Evolutionary conservation across 2,797 vertebrate genomes (phyloP), one percentile per base, ranked within the genome.

Genomic region (Acestrorhynchus altus): DNA sequence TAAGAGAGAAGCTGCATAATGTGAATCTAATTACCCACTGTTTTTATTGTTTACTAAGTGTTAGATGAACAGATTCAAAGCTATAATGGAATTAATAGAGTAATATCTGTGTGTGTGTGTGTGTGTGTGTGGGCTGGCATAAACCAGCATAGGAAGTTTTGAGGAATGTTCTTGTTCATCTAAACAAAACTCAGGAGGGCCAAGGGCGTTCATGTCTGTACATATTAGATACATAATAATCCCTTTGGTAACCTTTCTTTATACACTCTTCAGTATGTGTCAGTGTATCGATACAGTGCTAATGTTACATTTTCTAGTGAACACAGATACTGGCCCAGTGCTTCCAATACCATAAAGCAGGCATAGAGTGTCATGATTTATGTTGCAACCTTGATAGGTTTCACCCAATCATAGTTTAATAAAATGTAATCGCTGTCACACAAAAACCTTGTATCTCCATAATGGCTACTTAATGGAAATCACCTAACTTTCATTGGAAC

Each of bases 1-100:
- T 31, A 57, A 6, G 80, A 84, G 72, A 72, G 57, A 68, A 66
- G n/a, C 52, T 44, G 51, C 67, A 61, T 67, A 82, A 74, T 65
- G 64, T 52, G 42, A 74, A 78, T 82, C 60, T 66, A 82, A 79
- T 75, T 66, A 76, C 69, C 60, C 61, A 57, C 49, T 74, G 66
- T 75, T 82, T 73, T 79, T 63, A 42, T 40, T 39, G 60, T 42
- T 40, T 63, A 81, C 69, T 64, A 26, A 22, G 68, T 74, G 1
- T 68, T n/a, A 68, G 24, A 49, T 24, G 42, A 47, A 66, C 64
- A 49, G 44, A 67, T 49, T 49, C 24, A 10, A 28, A 40, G 40
- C 20, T 24, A 1, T 24, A 13, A 11, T 26, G 11, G n/a, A 44
- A 20, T 46, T 65, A 15, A 15, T 39, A 66, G 63, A 5, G 15